Evolutionary conservation across 1,140 invertebrate species (phyloP), one percentile per base, ranked within the genome.

Genomic region (Sinonovacula constricta): DNA sequence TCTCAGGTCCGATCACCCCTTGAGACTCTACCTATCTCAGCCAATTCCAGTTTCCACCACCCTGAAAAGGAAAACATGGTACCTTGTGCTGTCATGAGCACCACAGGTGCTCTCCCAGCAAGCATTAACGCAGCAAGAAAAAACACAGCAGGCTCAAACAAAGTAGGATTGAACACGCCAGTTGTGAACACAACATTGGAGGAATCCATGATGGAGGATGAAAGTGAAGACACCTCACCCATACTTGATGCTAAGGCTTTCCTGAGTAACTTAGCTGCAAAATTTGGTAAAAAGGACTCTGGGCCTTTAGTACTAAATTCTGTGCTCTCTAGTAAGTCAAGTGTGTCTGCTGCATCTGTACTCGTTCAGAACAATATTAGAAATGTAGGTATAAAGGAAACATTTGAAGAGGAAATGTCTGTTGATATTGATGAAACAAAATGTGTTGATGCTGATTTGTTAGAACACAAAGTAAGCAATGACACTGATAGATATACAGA

Each of bases 51-150:
- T 45, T 45, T 45, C 18, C 7, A 45, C 39, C 39, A 45, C 1
- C 68, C 22, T 45, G 70, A 74, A n/a, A 74, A 74, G 45, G 70
- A 74, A 28, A 74, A 74, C 31, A 31, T 63, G 39, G 18, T 74
- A 14, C 70, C 70, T 12, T 53, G 62, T 15, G 57, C 54, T n/a
- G 10, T 12, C 26, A 28, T n/a, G 22, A 10, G 22, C 18, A 57
- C 18, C 10, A 22, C 10, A 28, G 54, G 22, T 22, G 26, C 18
- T 57, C 22, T 22, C 18, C 54, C n/a, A n/a, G 45, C 45, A n/a
- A 49, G 45, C 45, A 10, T 12, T 49, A n/a, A n/a, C n/a, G n/a
- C n/a, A n/a, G n/a, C n/a, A n/a, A n/a, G n/a, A n/a, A n/a, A n/a
- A n/a, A n/a, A n/a, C n/a, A n/a, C n/a, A n/a, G n/a, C n/a, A n/a